A percentile compares a stretch with the other conserved stretches of the same genome.
These are phyloP conservation scores for Motacilla alba DNA, from an alignment of 2,113 vertebrate species.

Conservation along the genomic window DNA sequence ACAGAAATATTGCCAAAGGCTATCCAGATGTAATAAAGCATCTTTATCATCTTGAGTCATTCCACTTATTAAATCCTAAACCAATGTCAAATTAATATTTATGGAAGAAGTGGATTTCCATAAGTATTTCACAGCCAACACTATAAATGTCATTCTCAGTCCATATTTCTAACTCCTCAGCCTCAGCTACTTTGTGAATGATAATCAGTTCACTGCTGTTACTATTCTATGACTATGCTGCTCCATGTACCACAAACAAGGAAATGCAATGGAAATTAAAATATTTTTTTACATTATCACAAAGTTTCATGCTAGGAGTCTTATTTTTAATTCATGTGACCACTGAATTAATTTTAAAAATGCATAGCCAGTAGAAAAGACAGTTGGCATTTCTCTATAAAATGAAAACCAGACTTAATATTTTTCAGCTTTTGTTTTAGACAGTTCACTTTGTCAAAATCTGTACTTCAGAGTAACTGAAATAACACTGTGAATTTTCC, in stretches of 20 bases:
- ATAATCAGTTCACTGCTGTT: neutral
- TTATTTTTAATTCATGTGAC: neutral
- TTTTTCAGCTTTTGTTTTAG: neutral
- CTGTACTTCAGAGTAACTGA: neutral
- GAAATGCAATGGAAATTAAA: neutral
- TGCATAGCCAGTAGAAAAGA: neutral
- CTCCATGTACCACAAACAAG: neutral
- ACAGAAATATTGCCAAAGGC: neutral
- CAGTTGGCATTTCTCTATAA: neutral
- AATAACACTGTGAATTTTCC: neutral
- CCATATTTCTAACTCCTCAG: neutral
- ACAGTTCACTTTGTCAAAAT: neutral
- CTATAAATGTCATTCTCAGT: slow-evolving; percentile 6
- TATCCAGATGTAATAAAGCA: neutral
- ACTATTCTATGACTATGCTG: neutral
- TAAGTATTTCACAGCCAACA: neutral
- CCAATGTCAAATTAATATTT: slow-evolving; percentile 14
- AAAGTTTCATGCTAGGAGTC: neutral
- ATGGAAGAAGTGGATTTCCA: neutral
- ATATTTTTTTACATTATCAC: neutral
- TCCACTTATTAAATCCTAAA: slow-evolving; percentile 7
- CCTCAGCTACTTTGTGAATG: neutral
- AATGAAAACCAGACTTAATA: neutral
- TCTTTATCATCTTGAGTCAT: slow-evolving; percentile 20
- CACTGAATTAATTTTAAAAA: neutral